Evolutionary conservation across 2,113 vertebrate species (phyloP), one percentile per base, ranked within the genome.

Genomic region (Lampris megalopsis): DNA sequence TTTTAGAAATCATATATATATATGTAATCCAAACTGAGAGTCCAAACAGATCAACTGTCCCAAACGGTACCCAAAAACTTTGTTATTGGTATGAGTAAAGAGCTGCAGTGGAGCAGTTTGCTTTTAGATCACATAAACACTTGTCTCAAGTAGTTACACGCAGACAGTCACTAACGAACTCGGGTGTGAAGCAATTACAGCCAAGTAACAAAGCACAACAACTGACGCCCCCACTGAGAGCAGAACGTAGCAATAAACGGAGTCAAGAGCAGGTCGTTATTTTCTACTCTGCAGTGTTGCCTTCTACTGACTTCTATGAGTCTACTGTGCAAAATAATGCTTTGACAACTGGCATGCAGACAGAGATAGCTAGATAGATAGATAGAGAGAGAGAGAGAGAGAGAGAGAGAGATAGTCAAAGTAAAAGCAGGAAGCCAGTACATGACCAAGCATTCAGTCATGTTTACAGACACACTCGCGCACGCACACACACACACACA

Each of bases 191-290:
- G 62, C 45, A 80, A 41, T 58, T 50, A 35, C 56, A 58, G 48
- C 3, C 67, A 76, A 65, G 73, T 60, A 79, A 77, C 45, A 85
- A 57, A 4, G 38, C 63, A 36, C 50, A 82, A 71, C 40, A 85
- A n/a, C 76, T 71, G 71, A 81, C 72, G 77, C 73, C 9, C 73
- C 48, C 50, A 38, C 11, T n/a, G 43, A 67, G 61, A 60, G 60
- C 11, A 13, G 9, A 52, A 52, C 9, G 49, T 52, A 10, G 11
- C 8, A 52, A 9, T 3, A 38, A 49, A 65, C 45, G 48, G 41
- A 48, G 54, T 53, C 1, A 3, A 63, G 37, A 68, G 8, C 60
- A 48, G 9, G 43, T n/a, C n/a, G 40, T 41, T 58, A 71, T 40
- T 66, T 43, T 50, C 24, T 2, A 69, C 8, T 57, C 49, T 9